Conservation (phyloP, 2,797 vertebrate species). For the Sebastes glaucus region DNA sequence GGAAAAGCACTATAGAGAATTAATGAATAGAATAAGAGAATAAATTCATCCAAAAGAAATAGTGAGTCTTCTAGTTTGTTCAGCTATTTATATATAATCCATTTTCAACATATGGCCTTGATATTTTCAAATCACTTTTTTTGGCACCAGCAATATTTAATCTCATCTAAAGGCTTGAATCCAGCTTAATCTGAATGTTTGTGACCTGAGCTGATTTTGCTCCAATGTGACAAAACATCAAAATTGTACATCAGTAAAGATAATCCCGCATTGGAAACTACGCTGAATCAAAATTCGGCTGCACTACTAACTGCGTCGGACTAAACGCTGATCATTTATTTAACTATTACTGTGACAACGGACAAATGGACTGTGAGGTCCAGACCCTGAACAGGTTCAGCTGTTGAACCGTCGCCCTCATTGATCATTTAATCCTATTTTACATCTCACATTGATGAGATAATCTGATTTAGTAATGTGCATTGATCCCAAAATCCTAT, state of each 20-base stretch:
- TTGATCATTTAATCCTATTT: slow-evolving; percentile 52
- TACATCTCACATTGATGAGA: slow-evolving; percentile 41
- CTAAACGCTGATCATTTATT: not conserved
- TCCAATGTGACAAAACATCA: not conserved
- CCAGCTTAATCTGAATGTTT: slow-evolving; percentile 54
- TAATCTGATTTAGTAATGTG: slow-evolving; percentile 41
- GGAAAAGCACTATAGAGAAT: slow-evolving; percentile 66
- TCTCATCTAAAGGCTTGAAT: slow-evolving; percentile 34
- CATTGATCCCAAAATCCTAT: slow-evolving; percentile 56
- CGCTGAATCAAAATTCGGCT: not conserved
- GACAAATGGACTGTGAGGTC: not conserved
- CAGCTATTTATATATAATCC: not conserved
- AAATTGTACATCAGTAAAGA: not conserved
- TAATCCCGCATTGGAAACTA: not conserved
- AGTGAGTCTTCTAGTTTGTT: slow-evolving; percentile 2
- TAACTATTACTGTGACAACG: not conserved
- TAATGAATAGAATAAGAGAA: slow-evolving; percentile 62
- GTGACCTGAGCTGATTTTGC: slow-evolving; percentile 27
- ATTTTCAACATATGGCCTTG: not conserved
- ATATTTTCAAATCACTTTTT: not conserved
- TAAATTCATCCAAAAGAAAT: slow-evolving; percentile 64
- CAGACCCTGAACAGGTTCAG: not conserved
- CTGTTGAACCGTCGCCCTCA: slow-evolving; percentile 18
- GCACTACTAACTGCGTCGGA: not conserved
- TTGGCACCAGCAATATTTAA: slow-evolving; percentile 31